These are phyloP conservation scores for Panurus biarmicus DNA, from an alignment of 2,113 vertebrate species.

Conservation along the genomic window DNA sequence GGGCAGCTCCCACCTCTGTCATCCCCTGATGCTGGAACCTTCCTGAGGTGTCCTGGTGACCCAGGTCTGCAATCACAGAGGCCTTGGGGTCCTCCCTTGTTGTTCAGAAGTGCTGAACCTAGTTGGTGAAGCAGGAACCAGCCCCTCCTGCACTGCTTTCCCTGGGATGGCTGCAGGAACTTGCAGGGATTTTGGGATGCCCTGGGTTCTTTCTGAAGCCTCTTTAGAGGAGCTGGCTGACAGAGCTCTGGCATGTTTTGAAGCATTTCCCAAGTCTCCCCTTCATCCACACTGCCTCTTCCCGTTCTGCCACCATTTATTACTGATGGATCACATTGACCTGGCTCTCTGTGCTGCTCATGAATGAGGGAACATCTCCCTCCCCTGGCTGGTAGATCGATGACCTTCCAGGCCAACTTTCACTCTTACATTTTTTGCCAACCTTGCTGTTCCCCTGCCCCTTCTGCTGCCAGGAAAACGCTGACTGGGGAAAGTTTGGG, in stretches of 20 bases:
- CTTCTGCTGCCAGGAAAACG: neutral
- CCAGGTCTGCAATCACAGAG: rapidly evolving
- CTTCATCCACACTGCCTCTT: neutral
- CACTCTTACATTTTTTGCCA: neutral
- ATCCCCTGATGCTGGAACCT: neutral
- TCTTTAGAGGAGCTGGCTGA: neutral
- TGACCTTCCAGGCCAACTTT: neutral
- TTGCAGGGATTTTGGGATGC: neutral
- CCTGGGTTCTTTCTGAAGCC: neutral
- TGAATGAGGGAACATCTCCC: neutral
- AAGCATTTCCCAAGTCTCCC: neutral
- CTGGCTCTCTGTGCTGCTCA: neutral
- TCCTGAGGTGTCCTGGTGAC: neutral
- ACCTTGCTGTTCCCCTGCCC: neutral
- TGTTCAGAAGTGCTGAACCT: rapidly evolving
- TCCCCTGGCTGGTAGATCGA: neutral
- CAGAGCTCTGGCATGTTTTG: neutral
- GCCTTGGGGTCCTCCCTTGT: neutral
- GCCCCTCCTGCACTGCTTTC: rapidly evolving
- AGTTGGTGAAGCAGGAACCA: rapidly evolving
- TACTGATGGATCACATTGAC: neutral
- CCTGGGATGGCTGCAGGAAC: neutral
- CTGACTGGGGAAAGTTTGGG: neutral
- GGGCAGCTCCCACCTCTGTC: neutral
- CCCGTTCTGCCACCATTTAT: neutral